These are phyloP conservation scores for human DNA, from an alignment of 2,113 vertebrate species.

Conservation along the genomic window DNA sequence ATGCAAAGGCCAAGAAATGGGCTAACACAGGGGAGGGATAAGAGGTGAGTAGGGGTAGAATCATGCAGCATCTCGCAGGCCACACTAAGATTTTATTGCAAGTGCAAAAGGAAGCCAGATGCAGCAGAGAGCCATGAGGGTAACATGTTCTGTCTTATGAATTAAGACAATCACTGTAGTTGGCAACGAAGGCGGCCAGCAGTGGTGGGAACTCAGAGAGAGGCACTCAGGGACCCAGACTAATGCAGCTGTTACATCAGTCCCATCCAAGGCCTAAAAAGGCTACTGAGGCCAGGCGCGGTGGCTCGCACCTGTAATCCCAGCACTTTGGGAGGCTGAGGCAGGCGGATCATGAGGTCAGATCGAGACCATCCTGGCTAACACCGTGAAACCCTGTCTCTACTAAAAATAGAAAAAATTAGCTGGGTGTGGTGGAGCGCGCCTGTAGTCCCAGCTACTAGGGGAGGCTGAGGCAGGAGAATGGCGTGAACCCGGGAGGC, in stretches of 20 bases:
- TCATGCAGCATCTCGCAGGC: fast-evolving
- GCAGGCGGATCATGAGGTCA: no score
- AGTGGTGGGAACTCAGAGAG: neutral
- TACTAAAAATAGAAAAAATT: no score
- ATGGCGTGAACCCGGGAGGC: no score
- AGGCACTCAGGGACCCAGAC: no score
- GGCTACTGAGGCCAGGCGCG: fast-evolving
- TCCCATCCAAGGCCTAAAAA: neutral
- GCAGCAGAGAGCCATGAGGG: neutral
- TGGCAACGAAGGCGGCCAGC: neutral
- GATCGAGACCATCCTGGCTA: no score
- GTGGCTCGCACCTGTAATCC: no score
- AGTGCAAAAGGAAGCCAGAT: neutral
- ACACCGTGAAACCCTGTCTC: no score
- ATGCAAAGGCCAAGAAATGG: neutral
- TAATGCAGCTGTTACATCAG: neutral
- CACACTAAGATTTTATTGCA: neutral
- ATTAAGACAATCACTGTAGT: neutral
- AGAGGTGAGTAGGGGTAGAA: neutral
- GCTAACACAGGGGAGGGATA: fast-evolving
- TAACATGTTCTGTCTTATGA: neutral
- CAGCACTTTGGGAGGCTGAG: no score
- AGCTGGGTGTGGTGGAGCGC: no score
- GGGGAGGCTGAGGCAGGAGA: no score
- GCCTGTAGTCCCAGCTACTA: no score